A percentile compares a stretch with the other conserved stretches of the same genome.
Evolutionary conservation across 2,888 invertebrate genomes (phyloP).

Genomic region (Alviniconcha strummeri): DNA sequence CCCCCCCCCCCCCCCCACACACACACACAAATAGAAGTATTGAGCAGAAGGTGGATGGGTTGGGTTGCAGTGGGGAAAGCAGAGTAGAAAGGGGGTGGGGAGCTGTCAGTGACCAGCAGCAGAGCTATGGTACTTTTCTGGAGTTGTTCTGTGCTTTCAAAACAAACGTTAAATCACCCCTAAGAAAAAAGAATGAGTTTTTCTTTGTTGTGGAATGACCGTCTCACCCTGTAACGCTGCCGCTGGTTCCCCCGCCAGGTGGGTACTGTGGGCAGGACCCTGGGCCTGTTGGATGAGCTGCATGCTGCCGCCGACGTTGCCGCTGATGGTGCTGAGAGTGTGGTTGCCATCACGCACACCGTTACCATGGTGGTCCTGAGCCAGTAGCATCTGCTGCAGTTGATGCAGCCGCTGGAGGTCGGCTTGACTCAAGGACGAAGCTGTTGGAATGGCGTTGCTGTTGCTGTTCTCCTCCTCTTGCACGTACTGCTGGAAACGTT

Average conservation of each 20-base stretch:
- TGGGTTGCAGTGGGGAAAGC: too few species aligned
- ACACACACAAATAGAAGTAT: too few species aligned
- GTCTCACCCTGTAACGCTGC: conserved; percentile 8
- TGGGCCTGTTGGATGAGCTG: conserved; percentile 47
- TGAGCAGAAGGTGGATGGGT: too few species aligned
- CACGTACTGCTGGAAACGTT: conserved; percentile 63
- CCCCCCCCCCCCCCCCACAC: too few species aligned
- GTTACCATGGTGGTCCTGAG: not conserved
- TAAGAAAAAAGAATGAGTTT: too few species aligned
- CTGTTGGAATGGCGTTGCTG: conserved; percentile 23
- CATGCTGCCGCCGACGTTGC: conserved; percentile 45
- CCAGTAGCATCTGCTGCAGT: conserved; percentile 18
- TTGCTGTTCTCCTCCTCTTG: conserved; percentile 52
- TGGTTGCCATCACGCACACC: conserved; percentile 37
- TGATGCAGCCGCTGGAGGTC: conserved; percentile 23
- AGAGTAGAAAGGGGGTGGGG: too few species aligned
- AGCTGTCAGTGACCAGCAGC: too few species aligned
- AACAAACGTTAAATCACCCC: too few species aligned
- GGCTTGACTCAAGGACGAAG: not conserved
- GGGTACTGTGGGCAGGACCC: conserved; percentile 57
- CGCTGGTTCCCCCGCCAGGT: conserved; percentile 44
- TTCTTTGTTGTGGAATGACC: too few species aligned
- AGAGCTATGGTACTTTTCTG: too few species aligned
- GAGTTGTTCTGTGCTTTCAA: too few species aligned
- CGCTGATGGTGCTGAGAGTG: conserved; percentile 60